Evolutionary conservation across 2,797 vertebrate species (phyloP).

Genomic region (Tragopan temminckii): DNA sequence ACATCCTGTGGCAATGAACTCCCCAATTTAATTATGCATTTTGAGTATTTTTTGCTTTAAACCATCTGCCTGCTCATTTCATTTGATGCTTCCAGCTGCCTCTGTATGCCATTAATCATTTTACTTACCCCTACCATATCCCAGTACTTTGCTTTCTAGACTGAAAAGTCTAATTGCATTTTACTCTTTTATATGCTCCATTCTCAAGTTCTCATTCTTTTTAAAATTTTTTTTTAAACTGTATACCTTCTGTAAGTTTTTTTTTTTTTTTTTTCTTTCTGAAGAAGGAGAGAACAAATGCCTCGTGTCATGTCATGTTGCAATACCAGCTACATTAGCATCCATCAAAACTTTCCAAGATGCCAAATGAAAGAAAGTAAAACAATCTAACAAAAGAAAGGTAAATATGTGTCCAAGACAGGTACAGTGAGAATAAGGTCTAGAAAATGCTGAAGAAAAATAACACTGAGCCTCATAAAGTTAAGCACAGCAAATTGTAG

Average conservation of each 20-base stretch:
- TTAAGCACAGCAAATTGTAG: neutral
- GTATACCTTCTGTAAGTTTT: rapidly evolving
- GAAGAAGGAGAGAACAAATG: neutral
- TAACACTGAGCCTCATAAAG: neutral
- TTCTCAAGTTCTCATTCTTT: neutral
- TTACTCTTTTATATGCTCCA: neutral
- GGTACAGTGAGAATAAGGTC: neutral
- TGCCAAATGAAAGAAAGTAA: neutral
- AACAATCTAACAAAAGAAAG: neutral
- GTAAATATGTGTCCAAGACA: neutral
- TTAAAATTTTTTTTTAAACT: neutral
- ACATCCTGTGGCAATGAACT: neutral
- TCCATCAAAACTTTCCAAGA: neutral
- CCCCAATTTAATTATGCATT: neutral
- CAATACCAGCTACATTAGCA: neutral
- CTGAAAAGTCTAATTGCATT: neutral
- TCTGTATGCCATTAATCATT: neutral
- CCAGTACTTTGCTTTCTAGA: neutral
- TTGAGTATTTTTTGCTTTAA: conserved; percentile 12
- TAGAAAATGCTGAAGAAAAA: neutral
- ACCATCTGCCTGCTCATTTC: neutral
- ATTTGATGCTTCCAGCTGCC: neutral
- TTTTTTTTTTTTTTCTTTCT: neutral
- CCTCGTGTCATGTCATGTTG: rapidly evolving
- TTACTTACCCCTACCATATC: neutral